phyloP scores from a whole-genome alignment of 2,888 invertebrate species.

The Melinopterus prodromus region DNA sequence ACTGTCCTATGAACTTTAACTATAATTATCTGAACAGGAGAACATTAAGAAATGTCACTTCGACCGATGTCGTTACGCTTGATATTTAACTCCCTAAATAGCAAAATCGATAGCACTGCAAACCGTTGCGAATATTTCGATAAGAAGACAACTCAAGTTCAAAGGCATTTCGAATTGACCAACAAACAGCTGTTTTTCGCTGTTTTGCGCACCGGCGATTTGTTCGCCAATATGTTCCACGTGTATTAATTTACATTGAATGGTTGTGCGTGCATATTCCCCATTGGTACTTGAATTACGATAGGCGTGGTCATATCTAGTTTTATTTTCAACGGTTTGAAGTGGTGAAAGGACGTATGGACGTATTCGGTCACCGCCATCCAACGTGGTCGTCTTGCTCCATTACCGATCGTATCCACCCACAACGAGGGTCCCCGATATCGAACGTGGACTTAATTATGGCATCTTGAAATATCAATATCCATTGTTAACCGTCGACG shows the following conservation, averaged over 20 bases:
- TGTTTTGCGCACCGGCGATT: background rate
- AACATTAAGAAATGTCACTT: too few species aligned
- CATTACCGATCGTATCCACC: background rate
- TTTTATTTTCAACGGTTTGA: constrained; percentile 33
- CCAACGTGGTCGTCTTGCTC: background rate
- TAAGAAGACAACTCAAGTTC: too few species aligned
- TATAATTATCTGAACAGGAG: too few species aligned
- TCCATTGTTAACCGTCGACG: background rate
- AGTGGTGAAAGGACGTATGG: constrained; percentile 17
- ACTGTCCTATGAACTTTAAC: too few species aligned
- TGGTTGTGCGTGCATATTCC: constrained; percentile 33
- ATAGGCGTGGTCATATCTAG: constrained; percentile 38
- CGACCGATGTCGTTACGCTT: too few species aligned
- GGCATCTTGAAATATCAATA: constrained; percentile 23
- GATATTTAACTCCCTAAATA: too few species aligned
- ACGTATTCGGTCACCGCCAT: constrained; percentile 17
- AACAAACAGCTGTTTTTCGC: too few species aligned
- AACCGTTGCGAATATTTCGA: too few species aligned
- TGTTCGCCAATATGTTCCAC: constrained; percentile 6
- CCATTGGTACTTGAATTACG: constrained; percentile 38
- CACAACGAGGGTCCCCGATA: constrained; percentile 13
- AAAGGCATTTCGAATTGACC: too few species aligned
- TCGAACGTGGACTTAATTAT: constrained; percentile 22
- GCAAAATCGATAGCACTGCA: too few species aligned
- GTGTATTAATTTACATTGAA: constrained; percentile 39